Base-by-base conservation (phyloP, 1,140 invertebrate genomes). In the Wasmannia auropunctata region DNA sequence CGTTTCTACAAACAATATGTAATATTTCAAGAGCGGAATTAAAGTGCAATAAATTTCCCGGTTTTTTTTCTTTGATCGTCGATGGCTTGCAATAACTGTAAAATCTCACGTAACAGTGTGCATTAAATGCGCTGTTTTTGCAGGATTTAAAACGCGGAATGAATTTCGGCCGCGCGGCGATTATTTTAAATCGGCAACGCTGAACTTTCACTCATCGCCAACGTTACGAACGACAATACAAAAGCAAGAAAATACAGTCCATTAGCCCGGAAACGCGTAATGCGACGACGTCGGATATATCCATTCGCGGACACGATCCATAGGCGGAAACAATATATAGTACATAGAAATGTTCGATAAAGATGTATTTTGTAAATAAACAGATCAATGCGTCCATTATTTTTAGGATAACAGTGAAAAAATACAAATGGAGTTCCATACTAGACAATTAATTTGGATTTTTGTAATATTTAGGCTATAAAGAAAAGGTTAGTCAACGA, bases 181-280 rank as follows among this genome's bases (percentile, higher is more conserved):
- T 67, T 80, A 69, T 80, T 80, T 80, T 67, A 67, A 80, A 80
- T 69, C 62, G 62, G 25, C 43, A 79, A 79, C 43, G 43, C 8
- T 80, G 43, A 54, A 54, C 60, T 67, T 80, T 67, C 62, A 54
- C 22, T 22, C 60, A 67, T 16, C 34, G 37, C 37, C 43, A 11
- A 49, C 22, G 10, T 62, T 69, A 34, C 62, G 34, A 56, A 40
- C 62, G 62, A 80, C 63, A 80, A 67, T 40, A 40, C 22, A 8
- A 31, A 6, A 37, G 16, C 62, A 80, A 80, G 77, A 69, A 80
- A 69, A n/a, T 69, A 80, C 62, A 69, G 34, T 69, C 49, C 63
- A 80, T 69, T 80, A 80, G 43, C 22, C 22, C 62, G 28, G n/a
- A 79, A 79, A 80, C 76, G 46, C 46, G 63, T 80, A 69, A 80